A percentile compares a stretch with the other conserved stretches of the same genome.
Conservation (phyloP, 2,113 vertebrate genomes). For the Vireo altiloquus region DNA sequence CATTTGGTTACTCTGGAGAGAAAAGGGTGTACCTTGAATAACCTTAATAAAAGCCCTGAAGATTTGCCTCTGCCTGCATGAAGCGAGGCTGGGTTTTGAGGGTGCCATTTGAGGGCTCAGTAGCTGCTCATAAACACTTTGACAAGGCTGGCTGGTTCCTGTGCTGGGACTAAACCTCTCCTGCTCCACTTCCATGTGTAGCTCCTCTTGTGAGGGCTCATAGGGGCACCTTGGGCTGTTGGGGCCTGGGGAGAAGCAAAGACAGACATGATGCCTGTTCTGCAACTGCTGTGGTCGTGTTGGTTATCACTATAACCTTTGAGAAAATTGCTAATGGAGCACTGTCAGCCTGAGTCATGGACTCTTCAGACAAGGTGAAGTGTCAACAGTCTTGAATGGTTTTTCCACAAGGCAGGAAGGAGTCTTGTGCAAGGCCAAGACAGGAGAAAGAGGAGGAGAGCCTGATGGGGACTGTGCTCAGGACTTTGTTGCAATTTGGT, state of each 20-base stretch:
- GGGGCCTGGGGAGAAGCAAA: not conserved
- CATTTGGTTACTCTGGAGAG: not conserved
- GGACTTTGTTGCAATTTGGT: not conserved
- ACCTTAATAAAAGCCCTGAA: not conserved
- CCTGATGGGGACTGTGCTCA: fast-evolving
- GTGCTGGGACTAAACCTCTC: not conserved
- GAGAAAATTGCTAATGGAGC: not conserved
- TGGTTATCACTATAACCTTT: not conserved
- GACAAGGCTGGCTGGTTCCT: not conserved
- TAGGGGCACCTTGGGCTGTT: not conserved
- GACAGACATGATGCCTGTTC: not conserved
- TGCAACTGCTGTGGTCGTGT: not conserved
- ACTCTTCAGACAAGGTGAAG: not conserved
- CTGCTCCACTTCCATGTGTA: fast-evolving
- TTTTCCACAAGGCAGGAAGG: not conserved
- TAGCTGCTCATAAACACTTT: not conserved
- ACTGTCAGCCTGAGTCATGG: not conserved
- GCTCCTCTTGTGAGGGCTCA: not conserved
- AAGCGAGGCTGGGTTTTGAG: not conserved
- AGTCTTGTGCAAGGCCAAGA: not conserved
- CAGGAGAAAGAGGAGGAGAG: not conserved
- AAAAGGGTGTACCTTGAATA: not conserved
- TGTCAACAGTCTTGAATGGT: not conserved
- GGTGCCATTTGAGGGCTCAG: not conserved
- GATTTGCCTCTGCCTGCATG: not conserved